Percentiles rank a stretch among this genome's conserved stretches.
phyloP scores from a whole-genome alignment of 2,113 vertebrate genomes.

The Aegithalos caudatus region DNA sequence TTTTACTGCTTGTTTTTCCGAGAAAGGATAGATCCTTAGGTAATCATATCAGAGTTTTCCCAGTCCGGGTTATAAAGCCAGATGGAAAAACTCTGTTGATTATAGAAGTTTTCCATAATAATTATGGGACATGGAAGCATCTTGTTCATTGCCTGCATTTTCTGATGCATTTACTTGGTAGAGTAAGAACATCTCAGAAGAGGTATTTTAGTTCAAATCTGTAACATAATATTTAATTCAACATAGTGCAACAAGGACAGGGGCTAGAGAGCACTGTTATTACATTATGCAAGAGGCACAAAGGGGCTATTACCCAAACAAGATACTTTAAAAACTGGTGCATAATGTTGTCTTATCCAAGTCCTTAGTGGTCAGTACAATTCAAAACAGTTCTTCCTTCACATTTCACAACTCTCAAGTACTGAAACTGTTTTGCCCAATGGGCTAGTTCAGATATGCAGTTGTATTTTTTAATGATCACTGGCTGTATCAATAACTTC shows the following conservation, averaged over 20 bases:
- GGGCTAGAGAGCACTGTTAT: background rate
- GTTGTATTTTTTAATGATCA: background rate
- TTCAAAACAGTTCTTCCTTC: background rate
- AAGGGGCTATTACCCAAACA: background rate
- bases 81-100: background rate
- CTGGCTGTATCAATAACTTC: background rate
- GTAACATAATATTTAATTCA: background rate
- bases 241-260: background rate
- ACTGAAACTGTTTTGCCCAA: background rate
- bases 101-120: background rate
- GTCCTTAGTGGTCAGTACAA: background rate
- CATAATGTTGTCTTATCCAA: background rate
- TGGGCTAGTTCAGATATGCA: background rate
- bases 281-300: background rate
- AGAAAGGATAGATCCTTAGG: background rate
- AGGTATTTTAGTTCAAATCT: background rate
- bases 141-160: background rate
- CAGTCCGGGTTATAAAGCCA: background rate
- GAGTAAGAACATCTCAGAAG: background rate
- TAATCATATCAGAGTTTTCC: background rate
- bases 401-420: background rate
- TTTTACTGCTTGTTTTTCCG: background rate
- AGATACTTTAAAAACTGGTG: background rate
- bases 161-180: background rate
- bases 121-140: background rate